Percentiles rank a stretch among this genome's conserved stretches.
Conservation (phyloP, 2,888 invertebrate species). For the Hyalella azteca region DNA sequence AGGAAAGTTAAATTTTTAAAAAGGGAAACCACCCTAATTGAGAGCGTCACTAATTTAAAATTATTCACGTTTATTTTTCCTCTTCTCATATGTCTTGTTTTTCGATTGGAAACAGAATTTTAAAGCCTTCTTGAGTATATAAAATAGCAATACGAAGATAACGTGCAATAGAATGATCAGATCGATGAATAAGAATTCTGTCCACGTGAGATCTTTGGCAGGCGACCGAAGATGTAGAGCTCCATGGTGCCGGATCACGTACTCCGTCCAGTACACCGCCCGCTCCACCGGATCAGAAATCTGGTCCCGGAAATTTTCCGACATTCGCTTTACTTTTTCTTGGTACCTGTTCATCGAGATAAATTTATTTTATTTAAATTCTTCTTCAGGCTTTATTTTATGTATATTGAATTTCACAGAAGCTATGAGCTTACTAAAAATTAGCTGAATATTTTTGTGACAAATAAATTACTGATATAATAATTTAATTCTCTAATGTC, state of each 20-base stretch:
- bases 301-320: constrained; percentile 71
- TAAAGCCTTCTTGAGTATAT: neutral
- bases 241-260: constrained; percentile 80
- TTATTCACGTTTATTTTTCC: neutral
- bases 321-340: constrained; percentile 10
- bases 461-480: no score
- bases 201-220: constrained; percentile 72
- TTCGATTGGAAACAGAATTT: neutral
- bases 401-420: no score
- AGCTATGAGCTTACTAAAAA: no score
- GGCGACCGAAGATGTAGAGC: constrained; percentile 80
- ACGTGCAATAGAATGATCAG: constrained; percentile 62
- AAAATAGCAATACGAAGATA: neutral
- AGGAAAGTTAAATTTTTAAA: no score
- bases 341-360: constrained; percentile 48
- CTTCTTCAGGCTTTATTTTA: no score
- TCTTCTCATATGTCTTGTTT: neutral
- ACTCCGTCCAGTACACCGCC: constrained; percentile 86
- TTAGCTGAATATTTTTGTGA: no score
- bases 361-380: no score
- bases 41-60: no score
- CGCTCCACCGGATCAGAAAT: constrained; percentile 76
- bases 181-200: constrained; percentile 74
- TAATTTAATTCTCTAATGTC: no score
- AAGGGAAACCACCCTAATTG: no score